Base-by-base conservation (phyloP, 2,113 vertebrate species). In the Symphodus melops region DNA sequence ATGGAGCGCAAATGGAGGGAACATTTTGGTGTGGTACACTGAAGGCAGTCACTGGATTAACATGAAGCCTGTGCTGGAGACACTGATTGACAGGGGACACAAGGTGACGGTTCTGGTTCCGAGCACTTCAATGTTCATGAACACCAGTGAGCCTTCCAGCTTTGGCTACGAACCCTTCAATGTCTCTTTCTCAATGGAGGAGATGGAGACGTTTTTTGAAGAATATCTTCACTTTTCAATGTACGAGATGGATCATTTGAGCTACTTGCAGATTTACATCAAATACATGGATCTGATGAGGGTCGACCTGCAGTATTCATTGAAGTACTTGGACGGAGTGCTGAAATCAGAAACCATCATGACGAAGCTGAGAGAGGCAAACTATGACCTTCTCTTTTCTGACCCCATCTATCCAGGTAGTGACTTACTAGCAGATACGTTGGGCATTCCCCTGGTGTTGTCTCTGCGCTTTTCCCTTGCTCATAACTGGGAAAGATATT, bases 31-130 rank as follows among this genome's bases (percentile, higher is more conserved):
- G 5, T 96, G 93, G 95, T 94, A 92, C 64, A 88, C 85, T 2
- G 95, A 95, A 0, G 87, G 88, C 64, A 96, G 95, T 63, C 95
- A 96, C 60, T 96, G 94, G 94, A 94, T 95, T 28, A 96, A 95
- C 77, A 25, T 95, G 14, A 94, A 94, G 75, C 79, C 46, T 0
- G 54, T 95, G 13, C 74, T 95, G 59, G 92, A 94, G 14, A 69
- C 81, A 0, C 63, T 96, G 41, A 16, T 78, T 0, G 77, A 89
- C 41, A 89, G 88, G 0, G 93, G 92, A 25, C 95, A 96, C 44
- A 67, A 72, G 0, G 91, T 96, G 11, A 96, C 93, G 0, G 93
- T 95, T 23, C 58, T 95, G 72, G 33, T 71, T 3, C 82, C 87
- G 0, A 84, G 84, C 5, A 0, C 25, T 0, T 74, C 69, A 0